A percentile compares a stretch with the other conserved stretches of the same genome.
phyloP scores from a whole-genome alignment of 2,113 vertebrate genomes.

The Microtus oregoni region DNA sequence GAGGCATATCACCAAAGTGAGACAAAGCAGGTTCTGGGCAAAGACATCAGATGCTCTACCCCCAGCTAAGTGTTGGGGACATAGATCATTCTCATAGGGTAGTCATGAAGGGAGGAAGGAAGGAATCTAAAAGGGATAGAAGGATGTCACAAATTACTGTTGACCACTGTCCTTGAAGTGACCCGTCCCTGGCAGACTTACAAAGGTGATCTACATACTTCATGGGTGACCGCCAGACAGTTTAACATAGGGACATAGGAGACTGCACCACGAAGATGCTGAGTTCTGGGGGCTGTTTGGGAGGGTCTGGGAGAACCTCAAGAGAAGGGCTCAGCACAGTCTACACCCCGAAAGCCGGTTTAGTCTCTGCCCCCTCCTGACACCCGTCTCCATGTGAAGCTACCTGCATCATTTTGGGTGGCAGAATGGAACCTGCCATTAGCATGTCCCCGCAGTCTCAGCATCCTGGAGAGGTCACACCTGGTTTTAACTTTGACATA shows the following conservation, averaged over 20 bases:
- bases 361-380: background rate
- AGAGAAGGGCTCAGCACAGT: background rate
- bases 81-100: background rate
- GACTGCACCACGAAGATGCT: fast-evolving
- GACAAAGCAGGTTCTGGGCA: background rate
- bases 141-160: background rate
- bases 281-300: fast-evolving
- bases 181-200: background rate
- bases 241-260: background rate
- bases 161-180: background rate
- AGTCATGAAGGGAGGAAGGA: too few relatives aligned
- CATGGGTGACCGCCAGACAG: fast-evolving
- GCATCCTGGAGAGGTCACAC: background rate
- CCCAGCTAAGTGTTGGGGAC: background rate
- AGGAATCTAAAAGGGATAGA: background rate
- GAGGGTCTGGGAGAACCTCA: background rate
- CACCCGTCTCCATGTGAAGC: background rate
- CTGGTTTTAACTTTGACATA: background rate
- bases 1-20: background rate
- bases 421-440: background rate
- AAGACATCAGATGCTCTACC: too few relatives aligned
- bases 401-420: background rate
- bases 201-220: background rate
- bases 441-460: background rate
- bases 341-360: background rate